Percentiles rank a stretch among this genome's conserved stretches.
These are phyloP conservation scores for Melipona quadrifasciata DNA, from an alignment of 1,140 invertebrate species.

Conservation along the genomic window DNA sequence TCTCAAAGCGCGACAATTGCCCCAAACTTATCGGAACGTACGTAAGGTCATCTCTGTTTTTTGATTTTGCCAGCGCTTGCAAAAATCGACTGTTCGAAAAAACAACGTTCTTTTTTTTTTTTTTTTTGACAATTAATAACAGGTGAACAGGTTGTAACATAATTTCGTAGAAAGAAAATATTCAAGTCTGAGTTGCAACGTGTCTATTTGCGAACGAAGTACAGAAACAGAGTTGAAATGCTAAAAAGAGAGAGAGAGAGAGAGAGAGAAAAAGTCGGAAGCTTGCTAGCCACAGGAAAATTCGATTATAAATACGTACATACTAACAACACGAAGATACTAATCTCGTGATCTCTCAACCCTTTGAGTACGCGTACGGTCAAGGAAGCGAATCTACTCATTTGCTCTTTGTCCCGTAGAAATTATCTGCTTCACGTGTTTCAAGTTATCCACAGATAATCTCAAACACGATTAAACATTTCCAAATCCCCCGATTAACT, in stretches of 20 bases:
- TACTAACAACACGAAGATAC: background rate
- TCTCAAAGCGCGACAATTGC: background rate
- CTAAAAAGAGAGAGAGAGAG: too few relatives aligned
- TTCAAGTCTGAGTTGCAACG: too few relatives aligned
- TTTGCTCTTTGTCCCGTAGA: background rate
- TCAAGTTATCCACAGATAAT: background rate
- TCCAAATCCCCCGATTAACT: background rate
- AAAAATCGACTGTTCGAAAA: background rate
- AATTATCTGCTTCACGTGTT: background rate
- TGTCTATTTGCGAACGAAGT: too few relatives aligned
- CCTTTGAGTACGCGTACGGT: background rate
- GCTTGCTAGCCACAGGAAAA: background rate
- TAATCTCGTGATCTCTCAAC: background rate
- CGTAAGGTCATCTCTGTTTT: slow-evolving; percentile 15
- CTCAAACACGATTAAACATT: background rate
- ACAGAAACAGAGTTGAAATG: too few relatives aligned
- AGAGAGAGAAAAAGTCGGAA: background rate
- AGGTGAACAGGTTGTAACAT: too few relatives aligned
- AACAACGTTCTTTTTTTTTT: too few relatives aligned
- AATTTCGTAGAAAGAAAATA: too few relatives aligned
- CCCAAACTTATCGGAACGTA: background rate
- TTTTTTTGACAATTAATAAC: too few relatives aligned
- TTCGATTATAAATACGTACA: background rate
- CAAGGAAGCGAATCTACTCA: background rate
- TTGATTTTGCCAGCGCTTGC: background rate